Percentiles rank a stretch among this genome's conserved stretches.
phyloP scores from a whole-genome alignment of 2,888 invertebrate species.

The Eurytoma californica region DNA sequence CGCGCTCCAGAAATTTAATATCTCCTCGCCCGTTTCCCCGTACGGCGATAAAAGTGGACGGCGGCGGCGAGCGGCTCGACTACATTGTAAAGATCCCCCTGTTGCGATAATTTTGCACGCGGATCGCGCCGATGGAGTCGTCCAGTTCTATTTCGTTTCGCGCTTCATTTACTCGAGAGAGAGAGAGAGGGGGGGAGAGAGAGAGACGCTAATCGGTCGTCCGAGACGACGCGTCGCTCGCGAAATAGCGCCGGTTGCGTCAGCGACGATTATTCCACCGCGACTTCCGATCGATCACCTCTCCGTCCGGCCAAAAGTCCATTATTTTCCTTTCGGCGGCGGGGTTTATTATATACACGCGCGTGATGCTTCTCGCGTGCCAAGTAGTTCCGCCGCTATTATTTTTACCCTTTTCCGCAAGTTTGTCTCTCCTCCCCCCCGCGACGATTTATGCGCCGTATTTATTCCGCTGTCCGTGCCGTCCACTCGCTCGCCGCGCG shows the following conservation, averaged over 20 bases:
- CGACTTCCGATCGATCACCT: constrained; percentile 28
- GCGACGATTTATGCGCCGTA: too few species aligned
- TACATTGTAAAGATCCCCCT: too few species aligned
- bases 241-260: constrained; percentile 6
- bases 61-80: too few species aligned
- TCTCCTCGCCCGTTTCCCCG: too few species aligned
- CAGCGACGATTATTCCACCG: constrained; percentile 9
- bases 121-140: background rate
- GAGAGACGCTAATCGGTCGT: background rate
- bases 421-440: background rate
- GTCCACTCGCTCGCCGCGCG: background rate
- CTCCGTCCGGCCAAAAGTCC: background rate
- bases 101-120: background rate
- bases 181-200: background rate
- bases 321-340: background rate
- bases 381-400: constrained; percentile 31
- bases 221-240: background rate
- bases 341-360: background rate
- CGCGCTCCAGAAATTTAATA: too few species aligned
- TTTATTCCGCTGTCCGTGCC: background rate
- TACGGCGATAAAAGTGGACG: too few species aligned
- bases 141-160: too few species aligned
- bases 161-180: background rate
- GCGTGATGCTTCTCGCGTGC: constrained; percentile 3
- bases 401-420: constrained; percentile 40